Conservation (phyloP, 2,113 vertebrate genomes). For the Leptocoma aspasia region DNA sequence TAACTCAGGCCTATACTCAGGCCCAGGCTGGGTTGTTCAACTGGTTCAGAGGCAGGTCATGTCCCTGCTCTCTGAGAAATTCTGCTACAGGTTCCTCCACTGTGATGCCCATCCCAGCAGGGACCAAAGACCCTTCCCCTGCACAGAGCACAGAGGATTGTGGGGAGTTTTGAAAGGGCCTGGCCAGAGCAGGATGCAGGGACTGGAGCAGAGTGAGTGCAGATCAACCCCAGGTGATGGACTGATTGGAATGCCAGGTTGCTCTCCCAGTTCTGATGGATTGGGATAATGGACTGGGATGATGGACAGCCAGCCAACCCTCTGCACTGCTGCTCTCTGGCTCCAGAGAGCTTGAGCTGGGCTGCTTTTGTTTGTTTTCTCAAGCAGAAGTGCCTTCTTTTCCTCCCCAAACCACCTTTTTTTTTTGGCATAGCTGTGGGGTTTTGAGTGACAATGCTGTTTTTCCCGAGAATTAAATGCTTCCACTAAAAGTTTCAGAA, state of each 20-base stretch:
- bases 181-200: not conserved
- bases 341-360: accelerated
- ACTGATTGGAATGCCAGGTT: not conserved
- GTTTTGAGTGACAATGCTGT: accelerated
- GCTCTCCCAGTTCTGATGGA: not conserved
- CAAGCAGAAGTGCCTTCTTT: not conserved
- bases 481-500: not conserved
- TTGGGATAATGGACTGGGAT: not conserved
- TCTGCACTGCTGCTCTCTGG: accelerated
- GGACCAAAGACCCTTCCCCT: not conserved
- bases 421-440: not conserved
- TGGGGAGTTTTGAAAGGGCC: accelerated
- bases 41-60: no score
- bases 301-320: not conserved
- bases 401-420: not conserved
- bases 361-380: not conserved
- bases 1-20: no score
- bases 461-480: not conserved
- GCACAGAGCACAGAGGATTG: not conserved
- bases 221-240: accelerated
- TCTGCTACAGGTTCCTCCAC: not conserved
- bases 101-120: accelerated
- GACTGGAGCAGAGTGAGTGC: accelerated
- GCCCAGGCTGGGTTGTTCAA: no score
- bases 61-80: no score